Percentiles rank a stretch among this genome's conserved stretches.
Evolutionary conservation across 30 jellyfish, hydroid and myxozoan species (phyloP).

Genomic region (Cassiopea xamachana): DNA sequence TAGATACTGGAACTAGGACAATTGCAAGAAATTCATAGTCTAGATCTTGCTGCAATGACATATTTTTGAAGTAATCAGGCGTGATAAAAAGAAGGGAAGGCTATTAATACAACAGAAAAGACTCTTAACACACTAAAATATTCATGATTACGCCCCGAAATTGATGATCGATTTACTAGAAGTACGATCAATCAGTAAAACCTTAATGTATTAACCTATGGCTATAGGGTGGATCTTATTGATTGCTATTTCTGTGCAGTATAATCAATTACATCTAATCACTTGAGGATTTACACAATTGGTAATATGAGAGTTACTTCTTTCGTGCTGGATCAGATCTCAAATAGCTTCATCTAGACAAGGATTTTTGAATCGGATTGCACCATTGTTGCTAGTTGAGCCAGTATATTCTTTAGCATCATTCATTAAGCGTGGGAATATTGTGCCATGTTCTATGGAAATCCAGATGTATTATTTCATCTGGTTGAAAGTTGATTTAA

Average conservation of each 20-base stretch:
- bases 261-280: neutral
- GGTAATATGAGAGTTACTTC: neutral
- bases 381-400: neutral
- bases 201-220: neutral
- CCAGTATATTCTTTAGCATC: neutral
- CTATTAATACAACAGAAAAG: neutral
- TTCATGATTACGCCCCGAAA: neutral
- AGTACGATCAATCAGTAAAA: neutral
- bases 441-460: neutral
- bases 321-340: neutral
- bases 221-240: too few species aligned
- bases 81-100: too few species aligned
- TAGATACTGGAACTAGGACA: too few species aligned
- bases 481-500: neutral
- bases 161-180: neutral
- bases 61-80: too few species aligned
- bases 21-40: too few species aligned
- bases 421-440: conserved; percentile 1
- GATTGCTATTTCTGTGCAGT: neutral
- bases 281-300: conserved; percentile 3
- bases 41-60: too few species aligned
- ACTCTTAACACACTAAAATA: neutral
- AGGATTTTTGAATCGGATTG: neutral
- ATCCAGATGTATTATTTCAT: neutral
- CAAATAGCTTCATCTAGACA: neutral